Conservation (phyloP, 2,113 vertebrate species). For the Symphodus melops region DNA sequence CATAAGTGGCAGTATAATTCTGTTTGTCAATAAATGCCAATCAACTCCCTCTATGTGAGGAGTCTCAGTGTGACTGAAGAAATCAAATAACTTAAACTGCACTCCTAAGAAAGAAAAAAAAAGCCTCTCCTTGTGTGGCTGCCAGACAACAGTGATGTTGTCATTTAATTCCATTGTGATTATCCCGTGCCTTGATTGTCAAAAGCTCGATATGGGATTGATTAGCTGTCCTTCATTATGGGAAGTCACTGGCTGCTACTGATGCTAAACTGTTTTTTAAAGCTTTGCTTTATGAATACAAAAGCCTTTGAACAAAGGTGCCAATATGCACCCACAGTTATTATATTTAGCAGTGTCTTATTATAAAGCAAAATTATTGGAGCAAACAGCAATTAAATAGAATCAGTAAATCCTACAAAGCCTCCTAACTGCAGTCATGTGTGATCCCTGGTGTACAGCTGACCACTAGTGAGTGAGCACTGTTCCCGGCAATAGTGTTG, state of each 20-base stretch:
- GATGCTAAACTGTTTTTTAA: constrained; percentile 52
- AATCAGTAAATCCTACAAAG: constrained; percentile 56
- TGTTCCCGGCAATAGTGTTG: constrained; percentile 33
- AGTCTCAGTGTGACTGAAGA: constrained; percentile 46
- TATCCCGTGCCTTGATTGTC: constrained; percentile 68
- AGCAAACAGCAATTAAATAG: constrained; percentile 60
- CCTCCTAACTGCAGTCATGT: constrained; percentile 21
- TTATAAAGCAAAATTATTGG: constrained; percentile 55
- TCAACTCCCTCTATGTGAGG: constrained; percentile 46
- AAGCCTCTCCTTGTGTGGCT: constrained; percentile 45
- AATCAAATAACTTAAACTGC: constrained; percentile 48
- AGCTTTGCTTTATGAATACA: constrained; percentile 50
- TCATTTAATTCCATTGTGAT: constrained; percentile 63
- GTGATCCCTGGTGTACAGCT: constrained; percentile 36
- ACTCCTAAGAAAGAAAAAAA: constrained; percentile 46
- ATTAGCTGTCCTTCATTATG: constrained; percentile 67
- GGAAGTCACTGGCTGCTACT: constrained; percentile 52
- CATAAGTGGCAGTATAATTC: constrained; percentile 53
- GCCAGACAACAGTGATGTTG: constrained; percentile 55
- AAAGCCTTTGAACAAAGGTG: constrained; percentile 38
- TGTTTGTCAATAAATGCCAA: constrained; percentile 72
- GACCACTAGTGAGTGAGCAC: constrained; percentile 36
- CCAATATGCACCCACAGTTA: constrained; percentile 32
- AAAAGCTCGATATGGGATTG: constrained; percentile 72
- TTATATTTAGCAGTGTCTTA: constrained; percentile 38